Base-by-base conservation (phyloP, 2,888 invertebrate species). In the Agrochola lota region DNA sequence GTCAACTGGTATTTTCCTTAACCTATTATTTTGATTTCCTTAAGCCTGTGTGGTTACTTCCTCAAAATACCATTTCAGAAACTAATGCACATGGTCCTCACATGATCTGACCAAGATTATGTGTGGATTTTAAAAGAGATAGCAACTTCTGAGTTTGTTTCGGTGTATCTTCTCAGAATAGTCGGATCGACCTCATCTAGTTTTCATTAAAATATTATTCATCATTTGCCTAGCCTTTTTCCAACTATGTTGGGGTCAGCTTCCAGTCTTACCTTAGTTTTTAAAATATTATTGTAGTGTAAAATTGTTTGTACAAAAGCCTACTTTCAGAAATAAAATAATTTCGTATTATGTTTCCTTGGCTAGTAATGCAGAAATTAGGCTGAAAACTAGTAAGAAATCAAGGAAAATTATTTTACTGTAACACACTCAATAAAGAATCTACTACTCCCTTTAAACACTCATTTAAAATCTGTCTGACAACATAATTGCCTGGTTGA, bases 401-500 rank as follows among this genome's bases (percentile, higher is more conserved):
- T 59, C 26, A 57, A 11, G 11, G 55, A 57, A n/a, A n/a, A 11
- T 2, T 57, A 60, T n/a, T n/a, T 35, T 52, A n/a, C 11, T 35
- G n/a, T 35, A 7, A 17, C 11, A 69, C 35, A 26, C 20, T 40
- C 7, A 40, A 57, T n/a, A 57, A 59, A 74, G 26, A 67, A 49
- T 40, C 26, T 64, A 1, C 1, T 52, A n/a, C 30, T 63, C 40
- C 20, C 20, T 74, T 35, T 60, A 72, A 70, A 72, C 12, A 63
- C 46, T 72, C n/a, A 73, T 70, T 77, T 78, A 74, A 77, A 75
- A 72, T 77, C 59, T 17, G 46, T 12, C 66, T 81, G 64, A 81
- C 72, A 76, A 74, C 59, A 77, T 85, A 87, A 86, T 82, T 80
- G 82, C 11, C 66, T 74, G 23, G 70, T 82, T 84, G 71, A 86